These are phyloP conservation scores for Gallinago solitaria DNA, from an alignment of 2,797 vertebrate species.

Conservation along the genomic window DNA sequence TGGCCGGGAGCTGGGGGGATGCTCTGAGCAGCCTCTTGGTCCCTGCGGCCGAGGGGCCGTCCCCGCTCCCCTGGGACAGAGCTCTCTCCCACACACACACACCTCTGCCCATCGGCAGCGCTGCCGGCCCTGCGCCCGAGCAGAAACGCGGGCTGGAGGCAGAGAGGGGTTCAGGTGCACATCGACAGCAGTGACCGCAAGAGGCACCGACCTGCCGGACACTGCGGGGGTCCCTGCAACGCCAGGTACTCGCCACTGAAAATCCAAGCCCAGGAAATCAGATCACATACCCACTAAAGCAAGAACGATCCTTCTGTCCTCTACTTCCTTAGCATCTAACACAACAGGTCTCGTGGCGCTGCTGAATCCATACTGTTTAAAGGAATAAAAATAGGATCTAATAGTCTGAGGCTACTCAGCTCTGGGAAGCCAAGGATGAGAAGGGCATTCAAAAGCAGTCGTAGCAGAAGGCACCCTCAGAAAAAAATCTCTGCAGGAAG, in stretches of 20 bases:
- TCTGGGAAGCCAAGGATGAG: background rate
- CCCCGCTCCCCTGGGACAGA: constrained; percentile 30
- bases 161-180: background rate
- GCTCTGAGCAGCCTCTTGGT: constrained; percentile 27
- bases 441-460: background rate
- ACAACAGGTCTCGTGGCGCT: background rate
- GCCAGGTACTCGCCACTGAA: background rate
- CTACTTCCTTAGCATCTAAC: constrained; percentile 36
- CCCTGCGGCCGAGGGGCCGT: background rate
- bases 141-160: background rate
- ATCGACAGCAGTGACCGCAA: background rate
- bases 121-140: background rate
- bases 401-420: background rate
- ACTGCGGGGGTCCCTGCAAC: background rate
- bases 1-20: background rate
- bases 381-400: constrained; percentile 27
- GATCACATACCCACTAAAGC: constrained; percentile 5
- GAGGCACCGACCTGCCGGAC: background rate
- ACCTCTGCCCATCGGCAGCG: background rate
- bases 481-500: background rate
- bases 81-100: background rate
- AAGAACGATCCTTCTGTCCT: constrained; percentile 31
- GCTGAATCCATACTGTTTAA: background rate
- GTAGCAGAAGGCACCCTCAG: background rate
- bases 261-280: constrained; percentile 33